Evolutionary conservation across 2,113 vertebrate species (phyloP).

Genomic region (Bubo blakistoni): DNA sequence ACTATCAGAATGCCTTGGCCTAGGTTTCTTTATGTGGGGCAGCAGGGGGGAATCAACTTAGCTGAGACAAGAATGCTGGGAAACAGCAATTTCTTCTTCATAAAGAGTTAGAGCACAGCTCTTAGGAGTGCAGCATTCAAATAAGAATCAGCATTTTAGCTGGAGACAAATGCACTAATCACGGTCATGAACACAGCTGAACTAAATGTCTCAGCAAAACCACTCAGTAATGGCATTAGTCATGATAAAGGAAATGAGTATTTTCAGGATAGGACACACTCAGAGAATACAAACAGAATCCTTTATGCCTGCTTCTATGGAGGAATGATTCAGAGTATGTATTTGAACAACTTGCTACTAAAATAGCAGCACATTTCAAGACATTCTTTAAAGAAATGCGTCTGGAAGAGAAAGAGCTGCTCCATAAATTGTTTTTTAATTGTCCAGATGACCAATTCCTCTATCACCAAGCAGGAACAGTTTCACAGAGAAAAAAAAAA

Average conservation of each 20-base stretch:
- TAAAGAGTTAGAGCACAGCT: not conserved
- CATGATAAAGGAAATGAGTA: constrained; percentile 46
- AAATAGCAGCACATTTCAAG: constrained; percentile 14
- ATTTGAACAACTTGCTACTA: not conserved
- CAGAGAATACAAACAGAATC: constrained; percentile 31
- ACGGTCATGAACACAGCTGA: not conserved
- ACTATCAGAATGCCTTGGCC: not conserved
- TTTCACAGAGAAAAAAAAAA: not conserved
- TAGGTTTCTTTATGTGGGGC: not conserved
- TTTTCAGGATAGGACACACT: constrained; percentile 7
- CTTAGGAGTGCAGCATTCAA: not conserved
- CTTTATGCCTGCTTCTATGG: not conserved
- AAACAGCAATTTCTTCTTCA: not conserved
- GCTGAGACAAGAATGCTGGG: not conserved
- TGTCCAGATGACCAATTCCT: not conserved
- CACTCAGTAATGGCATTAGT: constrained; percentile 16
- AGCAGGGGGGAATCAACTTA: not conserved
- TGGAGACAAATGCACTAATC: constrained; percentile 51
- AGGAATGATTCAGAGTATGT: not conserved
- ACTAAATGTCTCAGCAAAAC: constrained; percentile 45
- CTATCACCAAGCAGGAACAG: not conserved
- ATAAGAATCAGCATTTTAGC: constrained; percentile 51
- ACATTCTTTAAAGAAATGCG: not conserved
- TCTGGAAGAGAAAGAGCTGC: not conserved
- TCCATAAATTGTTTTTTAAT: constrained; percentile 3